These are phyloP conservation scores for Phyllostomus discolor DNA, from an alignment of 2,113 vertebrate genomes.

Conservation along the genomic window DNA sequence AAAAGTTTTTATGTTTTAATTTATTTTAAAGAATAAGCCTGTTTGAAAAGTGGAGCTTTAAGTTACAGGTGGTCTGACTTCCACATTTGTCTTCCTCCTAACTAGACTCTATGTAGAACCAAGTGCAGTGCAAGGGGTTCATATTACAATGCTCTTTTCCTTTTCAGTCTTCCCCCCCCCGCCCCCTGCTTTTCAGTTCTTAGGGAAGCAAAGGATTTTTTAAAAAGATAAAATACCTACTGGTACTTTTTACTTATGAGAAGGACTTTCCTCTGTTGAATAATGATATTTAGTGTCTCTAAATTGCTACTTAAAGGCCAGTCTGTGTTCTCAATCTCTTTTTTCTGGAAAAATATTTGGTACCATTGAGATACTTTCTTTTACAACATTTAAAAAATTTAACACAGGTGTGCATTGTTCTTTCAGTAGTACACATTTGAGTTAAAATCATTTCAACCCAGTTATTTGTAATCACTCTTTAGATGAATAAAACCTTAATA, in stretches of 20 bases:
- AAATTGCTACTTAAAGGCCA: not conserved
- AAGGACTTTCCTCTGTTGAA: not conserved
- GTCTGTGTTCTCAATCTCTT: not conserved
- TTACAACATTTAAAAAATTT: constrained; percentile 7
- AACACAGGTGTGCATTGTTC: not conserved
- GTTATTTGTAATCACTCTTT: not conserved
- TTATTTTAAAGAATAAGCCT: not conserved
- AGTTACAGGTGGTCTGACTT: not conserved
- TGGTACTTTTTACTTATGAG: not conserved
- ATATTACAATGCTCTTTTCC: not conserved
- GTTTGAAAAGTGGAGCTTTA: not conserved
- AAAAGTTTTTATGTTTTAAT: not conserved
- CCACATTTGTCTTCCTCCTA: not conserved
- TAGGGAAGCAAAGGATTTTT: not conserved
- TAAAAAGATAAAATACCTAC: not conserved
- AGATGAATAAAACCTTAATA: not conserved
- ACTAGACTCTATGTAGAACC: not conserved
- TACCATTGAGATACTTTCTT: not conserved
- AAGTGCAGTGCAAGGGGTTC: not conserved
- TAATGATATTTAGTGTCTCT: not conserved
- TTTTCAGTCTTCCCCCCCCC: not conserved
- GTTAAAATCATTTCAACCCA: not conserved
- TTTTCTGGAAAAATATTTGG: not conserved
- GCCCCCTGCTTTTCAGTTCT: not conserved
- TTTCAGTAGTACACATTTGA: not conserved